Evolutionary conservation across 2,888 invertebrate genomes (phyloP).

Genomic region (Luffia ferchaultella): DNA sequence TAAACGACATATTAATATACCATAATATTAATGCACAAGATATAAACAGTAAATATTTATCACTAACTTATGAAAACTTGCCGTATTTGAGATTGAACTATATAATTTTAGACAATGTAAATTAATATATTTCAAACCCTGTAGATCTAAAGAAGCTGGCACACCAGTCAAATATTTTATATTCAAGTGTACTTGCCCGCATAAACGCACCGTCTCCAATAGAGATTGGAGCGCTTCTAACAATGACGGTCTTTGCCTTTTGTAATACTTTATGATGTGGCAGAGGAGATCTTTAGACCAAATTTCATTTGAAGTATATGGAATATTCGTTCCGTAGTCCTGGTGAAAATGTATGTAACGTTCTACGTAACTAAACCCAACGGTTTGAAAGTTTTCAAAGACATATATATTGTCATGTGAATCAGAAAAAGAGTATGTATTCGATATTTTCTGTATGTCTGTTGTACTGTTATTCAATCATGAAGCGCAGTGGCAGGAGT

Average conservation of each 20-base stretch:
- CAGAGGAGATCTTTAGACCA: slow-evolving; percentile 62
- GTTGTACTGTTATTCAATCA: too few relatives aligned
- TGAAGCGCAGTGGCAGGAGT: too few relatives aligned
- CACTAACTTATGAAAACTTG: too few relatives aligned
- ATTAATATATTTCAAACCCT: not conserved
- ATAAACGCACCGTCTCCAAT: slow-evolving; percentile 32
- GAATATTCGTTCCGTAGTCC: not conserved
- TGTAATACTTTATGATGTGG: slow-evolving; percentile 67
- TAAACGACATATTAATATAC: too few relatives aligned
- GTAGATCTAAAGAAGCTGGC: not conserved
- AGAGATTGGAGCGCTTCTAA: slow-evolving; percentile 62
- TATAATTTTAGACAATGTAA: not conserved
- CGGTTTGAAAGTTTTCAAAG: too few relatives aligned
- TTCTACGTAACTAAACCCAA: too few relatives aligned
- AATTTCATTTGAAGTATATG: slow-evolving; percentile 60
- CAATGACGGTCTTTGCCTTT: slow-evolving; percentile 66
- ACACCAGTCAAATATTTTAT: not conserved
- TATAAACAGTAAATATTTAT: too few relatives aligned
- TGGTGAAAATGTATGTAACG: too few relatives aligned
- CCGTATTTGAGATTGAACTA: not conserved
- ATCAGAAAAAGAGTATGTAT: too few relatives aligned
- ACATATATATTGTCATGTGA: too few relatives aligned
- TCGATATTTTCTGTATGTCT: too few relatives aligned
- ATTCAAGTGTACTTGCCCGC: slow-evolving; percentile 26
- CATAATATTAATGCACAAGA: too few relatives aligned